Base-by-base conservation (phyloP, 2,888 invertebrate genomes). In the Euzophera pinguis region DNA sequence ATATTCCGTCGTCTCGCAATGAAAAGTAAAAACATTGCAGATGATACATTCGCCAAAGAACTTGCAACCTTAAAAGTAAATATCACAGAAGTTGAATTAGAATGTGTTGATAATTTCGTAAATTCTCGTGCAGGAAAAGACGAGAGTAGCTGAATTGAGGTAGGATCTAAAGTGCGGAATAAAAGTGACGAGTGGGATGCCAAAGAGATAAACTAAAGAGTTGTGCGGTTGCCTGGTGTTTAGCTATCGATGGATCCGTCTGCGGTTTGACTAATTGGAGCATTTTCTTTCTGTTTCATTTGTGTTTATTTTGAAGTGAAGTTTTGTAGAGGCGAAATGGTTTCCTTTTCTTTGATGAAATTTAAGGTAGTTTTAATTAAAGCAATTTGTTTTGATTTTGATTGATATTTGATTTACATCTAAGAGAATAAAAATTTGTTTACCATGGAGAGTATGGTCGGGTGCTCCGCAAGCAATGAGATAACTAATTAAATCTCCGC, bases 21-120 rank as follows among this genome's bases (percentile, higher is more conserved):
- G 84, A 84, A 86, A 86, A 85, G 79, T 81, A 84, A 86, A 87
- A 87, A 87, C 82, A 85, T 76, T 82, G 78, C 81, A 75, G 76
- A 69, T 63, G 67, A 66, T 60, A 53, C 10, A 1, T 0, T 8
- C 9, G 32, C 8, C 57, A 53, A 1, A 0, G 52, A 0, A 68
- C 61, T 58, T 13, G 39, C 41, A 55, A 71, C 71, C 57, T 29
- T 65, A 63, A 53, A n/a, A 47, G 14, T 38, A 53, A 17, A 3
- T 0, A 9, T 0, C 0, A 13, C 60, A 81, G 47, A 69, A 64
- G 57, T 52, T 14, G 52, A 55, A 67, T 65, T 63, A 3, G 42
- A 45, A 47, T 53, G 64, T 13, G 8, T 10, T 3, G 50, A 8
- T 47, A 54, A 63, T 64, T 77, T 71, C 69, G 73, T 70, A 73